Evolutionary conservation across 1,140 invertebrate species (phyloP).

Genomic region (Homarus americanus): DNA sequence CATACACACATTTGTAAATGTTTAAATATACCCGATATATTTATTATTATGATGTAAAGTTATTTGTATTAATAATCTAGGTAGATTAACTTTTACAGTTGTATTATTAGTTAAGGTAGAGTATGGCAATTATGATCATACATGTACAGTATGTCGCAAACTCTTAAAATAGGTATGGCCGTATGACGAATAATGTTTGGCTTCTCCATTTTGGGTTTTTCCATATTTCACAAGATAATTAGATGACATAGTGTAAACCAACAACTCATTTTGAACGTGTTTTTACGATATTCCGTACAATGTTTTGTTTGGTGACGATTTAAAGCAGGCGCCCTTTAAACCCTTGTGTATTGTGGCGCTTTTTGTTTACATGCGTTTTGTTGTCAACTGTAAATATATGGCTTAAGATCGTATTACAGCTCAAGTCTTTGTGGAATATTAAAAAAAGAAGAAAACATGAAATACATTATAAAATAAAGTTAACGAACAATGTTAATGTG

Average conservation of each 20-base stretch:
- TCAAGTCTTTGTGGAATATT: background rate
- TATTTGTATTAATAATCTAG: too few relatives aligned
- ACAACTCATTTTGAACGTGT: background rate
- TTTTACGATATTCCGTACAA: background rate
- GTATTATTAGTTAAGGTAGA: too few relatives aligned
- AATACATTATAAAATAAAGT: background rate
- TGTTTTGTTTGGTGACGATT: background rate
- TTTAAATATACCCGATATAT: too few relatives aligned
- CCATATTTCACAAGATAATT: background rate
- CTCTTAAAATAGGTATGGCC: too few relatives aligned
- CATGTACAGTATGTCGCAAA: too few relatives aligned
- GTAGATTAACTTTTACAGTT: too few relatives aligned
- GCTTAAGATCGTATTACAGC: background rate
- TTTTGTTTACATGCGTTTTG: conserved; percentile 12
- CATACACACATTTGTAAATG: too few relatives aligned
- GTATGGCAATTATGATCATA: too few relatives aligned
- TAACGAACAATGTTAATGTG: background rate
- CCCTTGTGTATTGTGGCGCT: background rate
- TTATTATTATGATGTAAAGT: too few relatives aligned
- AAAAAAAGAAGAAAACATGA: background rate
- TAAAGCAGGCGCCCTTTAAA: background rate
- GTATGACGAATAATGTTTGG: too few relatives aligned
- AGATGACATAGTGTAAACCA: background rate
- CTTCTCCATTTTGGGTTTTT: too few relatives aligned
- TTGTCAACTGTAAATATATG: background rate